These are phyloP conservation scores for Echeneis naucrates DNA, from an alignment of 2,797 vertebrate genomes.

Conservation along the genomic window DNA sequence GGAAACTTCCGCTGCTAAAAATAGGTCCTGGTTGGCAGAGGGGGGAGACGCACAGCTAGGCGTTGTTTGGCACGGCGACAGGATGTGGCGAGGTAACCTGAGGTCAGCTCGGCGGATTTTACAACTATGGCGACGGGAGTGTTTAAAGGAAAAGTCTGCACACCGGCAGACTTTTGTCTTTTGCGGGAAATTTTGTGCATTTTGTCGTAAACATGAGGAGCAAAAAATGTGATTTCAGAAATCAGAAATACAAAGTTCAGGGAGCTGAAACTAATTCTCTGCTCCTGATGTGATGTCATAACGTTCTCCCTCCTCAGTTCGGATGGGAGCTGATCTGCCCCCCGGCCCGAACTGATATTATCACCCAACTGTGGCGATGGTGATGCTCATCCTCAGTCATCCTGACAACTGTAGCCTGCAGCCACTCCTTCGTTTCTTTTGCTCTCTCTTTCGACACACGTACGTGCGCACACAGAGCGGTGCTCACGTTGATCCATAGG, in stretches of 20 bases:
- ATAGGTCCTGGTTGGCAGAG: constrained; percentile 45
- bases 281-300: too few species aligned
- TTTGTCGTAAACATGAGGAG: too few species aligned
- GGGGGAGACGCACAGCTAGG: background rate
- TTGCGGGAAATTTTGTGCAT: background rate
- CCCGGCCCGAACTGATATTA: constrained; percentile 5
- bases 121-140: background rate
- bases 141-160: background rate
- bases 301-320: background rate
- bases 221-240: too few species aligned
- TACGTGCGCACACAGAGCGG: background rate
- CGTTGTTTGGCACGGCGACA: constrained; percentile 30
- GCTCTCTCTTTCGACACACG: too few species aligned
- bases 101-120: background rate
- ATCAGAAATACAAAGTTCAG: too few species aligned
- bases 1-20: constrained; percentile 65
- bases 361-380: background rate
- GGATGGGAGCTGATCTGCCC: constrained; percentile 27
- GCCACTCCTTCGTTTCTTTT: background rate
- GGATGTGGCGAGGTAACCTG: constrained; percentile 36
- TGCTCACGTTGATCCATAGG: constrained; percentile 18
- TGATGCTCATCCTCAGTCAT: background rate
- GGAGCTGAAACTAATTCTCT: too few species aligned
- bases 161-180: background rate
- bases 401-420: background rate